phyloP scores from a whole-genome alignment of 2,888 invertebrate species.

The Ischnus inquisitorius region DNA sequence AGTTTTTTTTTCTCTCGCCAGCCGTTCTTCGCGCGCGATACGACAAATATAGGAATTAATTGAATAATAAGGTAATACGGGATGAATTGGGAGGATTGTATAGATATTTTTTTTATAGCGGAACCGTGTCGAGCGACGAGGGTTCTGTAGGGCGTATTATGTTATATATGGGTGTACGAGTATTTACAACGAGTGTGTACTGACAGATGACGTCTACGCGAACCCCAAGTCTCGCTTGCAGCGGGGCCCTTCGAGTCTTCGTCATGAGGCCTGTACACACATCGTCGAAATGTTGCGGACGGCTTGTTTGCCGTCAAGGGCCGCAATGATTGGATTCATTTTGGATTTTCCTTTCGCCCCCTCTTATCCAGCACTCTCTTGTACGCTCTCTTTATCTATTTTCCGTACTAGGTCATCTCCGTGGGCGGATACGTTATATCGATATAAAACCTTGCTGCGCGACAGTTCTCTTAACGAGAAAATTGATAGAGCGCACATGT shows the following conservation, averaged over 20 bases:
- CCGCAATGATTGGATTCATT: constrained; percentile 47
- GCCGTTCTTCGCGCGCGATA: not conserved
- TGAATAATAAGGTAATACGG: not conserved
- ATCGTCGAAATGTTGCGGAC: constrained; percentile 31
- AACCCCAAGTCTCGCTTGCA: constrained; percentile 17
- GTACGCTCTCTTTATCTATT: constrained; percentile 3
- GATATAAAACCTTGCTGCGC: constrained; percentile 35
- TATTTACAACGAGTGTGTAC: not conserved
- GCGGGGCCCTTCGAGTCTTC: constrained; percentile 9
- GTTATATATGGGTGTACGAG: not conserved
- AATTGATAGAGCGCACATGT: constrained; percentile 46
- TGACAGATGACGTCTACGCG: constrained; percentile 7
- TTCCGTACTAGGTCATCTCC: constrained; percentile 23
- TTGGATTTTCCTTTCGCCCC: constrained; percentile 27
- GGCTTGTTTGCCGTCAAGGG: constrained; percentile 46
- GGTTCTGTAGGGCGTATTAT: not conserved
- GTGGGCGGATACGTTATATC: constrained; percentile 32
- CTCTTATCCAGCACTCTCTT: not conserved
- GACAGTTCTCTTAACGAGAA: constrained; percentile 46
- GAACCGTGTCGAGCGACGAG: not conserved
- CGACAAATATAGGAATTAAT: not conserved
- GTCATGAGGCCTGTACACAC: constrained; percentile 35
- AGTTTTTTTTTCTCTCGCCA: not conserved
- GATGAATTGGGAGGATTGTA: not conserved
- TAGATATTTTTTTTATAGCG: not conserved